phyloP scores from a whole-genome alignment of 2,888 invertebrate genomes.

The Pteria penguin region DNA sequence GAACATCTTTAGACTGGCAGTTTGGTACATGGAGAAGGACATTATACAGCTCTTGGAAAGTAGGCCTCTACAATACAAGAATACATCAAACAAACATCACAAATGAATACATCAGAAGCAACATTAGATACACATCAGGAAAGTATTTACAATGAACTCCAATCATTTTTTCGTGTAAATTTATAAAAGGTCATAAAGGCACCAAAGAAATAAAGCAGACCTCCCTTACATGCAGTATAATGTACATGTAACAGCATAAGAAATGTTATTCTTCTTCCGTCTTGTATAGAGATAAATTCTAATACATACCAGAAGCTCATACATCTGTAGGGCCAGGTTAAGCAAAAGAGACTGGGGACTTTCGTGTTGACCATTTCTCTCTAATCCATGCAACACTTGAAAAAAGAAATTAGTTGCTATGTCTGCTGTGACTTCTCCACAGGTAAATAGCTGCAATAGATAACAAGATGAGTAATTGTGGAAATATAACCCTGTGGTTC shows the following conservation, averaged over 20 bases:
- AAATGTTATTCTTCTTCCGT: too few relatives aligned
- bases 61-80: conserved; percentile 55
- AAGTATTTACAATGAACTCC: too few relatives aligned
- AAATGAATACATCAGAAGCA: too few relatives aligned
- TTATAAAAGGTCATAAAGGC: too few relatives aligned
- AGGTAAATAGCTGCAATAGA: conserved; percentile 83
- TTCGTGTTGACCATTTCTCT: conserved; percentile 94
- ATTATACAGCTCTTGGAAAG: conserved; percentile 85
- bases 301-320: conserved; percentile 84
- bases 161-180: too few relatives aligned
- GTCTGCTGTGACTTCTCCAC: conserved; percentile 84
- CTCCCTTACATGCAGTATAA: too few relatives aligned
- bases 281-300: too few relatives aligned
- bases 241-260: too few relatives aligned
- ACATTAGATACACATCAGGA: too few relatives aligned
- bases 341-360: conserved; percentile 90
- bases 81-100: background rate
- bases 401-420: conserved; percentile 88
- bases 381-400: conserved; percentile 89
- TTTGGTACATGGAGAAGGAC: conserved; percentile 89
- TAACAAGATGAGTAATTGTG: too few relatives aligned
- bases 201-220: too few relatives aligned
- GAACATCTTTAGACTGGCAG: conserved; percentile 89
- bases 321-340: conserved; percentile 90
- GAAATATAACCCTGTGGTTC: background rate